Conservation (phyloP, 2,888 invertebrate species). For the Hedychridium roseum region DNA sequence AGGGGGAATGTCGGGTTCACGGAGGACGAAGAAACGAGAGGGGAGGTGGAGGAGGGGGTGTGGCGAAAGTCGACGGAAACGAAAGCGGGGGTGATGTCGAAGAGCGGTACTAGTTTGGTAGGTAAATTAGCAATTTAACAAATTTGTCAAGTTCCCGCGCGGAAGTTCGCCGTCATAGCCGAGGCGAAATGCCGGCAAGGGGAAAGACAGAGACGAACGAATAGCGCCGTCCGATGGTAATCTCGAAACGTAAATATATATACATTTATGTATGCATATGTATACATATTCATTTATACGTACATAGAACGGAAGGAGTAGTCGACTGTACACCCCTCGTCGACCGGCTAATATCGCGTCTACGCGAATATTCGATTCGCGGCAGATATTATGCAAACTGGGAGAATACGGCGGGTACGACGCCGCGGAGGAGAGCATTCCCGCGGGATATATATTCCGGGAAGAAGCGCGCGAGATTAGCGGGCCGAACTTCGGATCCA, state of each 20-base stretch:
- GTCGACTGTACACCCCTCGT: background rate
- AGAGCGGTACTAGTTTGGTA: constrained; percentile 54
- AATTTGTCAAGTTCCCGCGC: constrained; percentile 57
- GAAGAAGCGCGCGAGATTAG: constrained; percentile 32
- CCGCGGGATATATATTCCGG: constrained; percentile 19
- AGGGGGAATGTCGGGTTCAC: constrained; percentile 13
- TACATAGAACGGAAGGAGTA: background rate
- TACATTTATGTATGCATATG: constrained; percentile 5
- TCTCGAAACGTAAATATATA: constrained; percentile 29
- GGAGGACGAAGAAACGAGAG: constrained; percentile 16
- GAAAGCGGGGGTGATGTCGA: constrained; percentile 27
- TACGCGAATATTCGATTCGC: constrained; percentile 23
- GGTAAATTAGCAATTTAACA: constrained; percentile 63
- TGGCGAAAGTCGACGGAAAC: constrained; percentile 16
- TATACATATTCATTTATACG: constrained; percentile 15
- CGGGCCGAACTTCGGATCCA: constrained; percentile 30
- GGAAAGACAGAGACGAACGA: too few species aligned
- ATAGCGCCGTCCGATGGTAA: constrained; percentile 23
- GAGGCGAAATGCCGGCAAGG: too few species aligned
- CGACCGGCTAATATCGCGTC: constrained; percentile 4
- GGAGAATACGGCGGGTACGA: constrained; percentile 14
- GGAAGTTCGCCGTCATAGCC: constrained; percentile 46
- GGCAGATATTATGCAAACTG: constrained; percentile 31
- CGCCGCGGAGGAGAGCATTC: constrained; percentile 18
- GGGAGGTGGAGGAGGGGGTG: constrained; percentile 2